These are phyloP conservation scores for Eristalis arbustorum DNA, from an alignment of 2,888 invertebrate species.

Conservation along the genomic window DNA sequence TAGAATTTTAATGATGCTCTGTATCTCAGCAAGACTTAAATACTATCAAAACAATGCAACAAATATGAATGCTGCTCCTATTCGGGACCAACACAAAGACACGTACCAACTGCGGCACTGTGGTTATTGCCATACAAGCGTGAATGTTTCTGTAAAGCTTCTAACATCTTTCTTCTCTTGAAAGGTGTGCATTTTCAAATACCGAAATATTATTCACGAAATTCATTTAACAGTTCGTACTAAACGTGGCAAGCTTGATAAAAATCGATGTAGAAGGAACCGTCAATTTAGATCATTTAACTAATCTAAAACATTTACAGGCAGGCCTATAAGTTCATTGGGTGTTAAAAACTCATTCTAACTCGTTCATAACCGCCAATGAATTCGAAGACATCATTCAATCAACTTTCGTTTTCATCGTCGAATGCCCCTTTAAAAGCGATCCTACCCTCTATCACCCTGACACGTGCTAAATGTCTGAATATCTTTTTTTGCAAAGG, in stretches of 20 bases:
- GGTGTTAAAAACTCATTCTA: not conserved
- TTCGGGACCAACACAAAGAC: too few relatives aligned
- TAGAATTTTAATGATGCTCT: too few relatives aligned
- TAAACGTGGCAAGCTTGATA: not conserved
- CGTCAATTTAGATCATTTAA: conserved; percentile 10
- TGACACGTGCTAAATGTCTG: not conserved
- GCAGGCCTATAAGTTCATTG: not conserved
- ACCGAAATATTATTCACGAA: not conserved
- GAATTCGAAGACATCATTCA: not conserved
- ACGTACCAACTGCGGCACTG: too few relatives aligned
- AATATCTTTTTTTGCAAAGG: conserved; percentile 4
- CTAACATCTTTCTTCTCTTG: too few relatives aligned
- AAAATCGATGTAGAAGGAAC: not conserved
- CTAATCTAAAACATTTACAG: not conserved
- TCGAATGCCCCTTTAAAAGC: not conserved
- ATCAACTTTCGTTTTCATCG: conserved; percentile 27
- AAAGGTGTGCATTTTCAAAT: too few relatives aligned
- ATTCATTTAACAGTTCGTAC: not conserved
- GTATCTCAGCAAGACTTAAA: too few relatives aligned
- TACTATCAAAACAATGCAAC: too few relatives aligned
- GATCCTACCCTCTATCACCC: not conserved
- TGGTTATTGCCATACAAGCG: too few relatives aligned
- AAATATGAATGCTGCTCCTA: too few relatives aligned
- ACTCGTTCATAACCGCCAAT: not conserved
- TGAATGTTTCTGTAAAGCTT: too few relatives aligned